phyloP scores from a whole-genome alignment of 1,140 invertebrate species.

The Drosophila neocordata region DNA sequence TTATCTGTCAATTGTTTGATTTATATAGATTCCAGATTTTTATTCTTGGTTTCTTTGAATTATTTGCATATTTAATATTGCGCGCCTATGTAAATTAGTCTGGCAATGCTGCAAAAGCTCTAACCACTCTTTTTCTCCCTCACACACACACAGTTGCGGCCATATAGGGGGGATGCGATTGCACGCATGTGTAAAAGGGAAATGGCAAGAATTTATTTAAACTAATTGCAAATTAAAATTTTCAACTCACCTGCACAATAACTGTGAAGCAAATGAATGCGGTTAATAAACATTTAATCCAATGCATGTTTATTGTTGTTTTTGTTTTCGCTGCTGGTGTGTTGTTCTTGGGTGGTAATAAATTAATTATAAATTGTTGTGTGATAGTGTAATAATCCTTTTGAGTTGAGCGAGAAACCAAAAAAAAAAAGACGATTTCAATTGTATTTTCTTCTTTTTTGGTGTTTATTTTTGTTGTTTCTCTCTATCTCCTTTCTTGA shows the following conservation, averaged over 20 bases:
- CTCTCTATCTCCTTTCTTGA: not conserved
- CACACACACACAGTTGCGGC: not conserved
- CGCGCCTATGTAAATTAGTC: constrained; percentile 8
- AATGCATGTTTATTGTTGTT: constrained; percentile 80
- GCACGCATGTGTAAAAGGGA: constrained; percentile 39
- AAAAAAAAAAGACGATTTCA: not conserved
- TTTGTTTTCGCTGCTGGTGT: constrained; percentile 25
- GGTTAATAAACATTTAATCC: constrained; percentile 82
- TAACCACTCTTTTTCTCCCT: constrained; percentile 10
- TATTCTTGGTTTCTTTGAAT: not conserved
- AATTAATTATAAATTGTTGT: constrained; percentile 40
- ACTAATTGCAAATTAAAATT: not conserved
- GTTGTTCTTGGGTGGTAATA: constrained; percentile 39
- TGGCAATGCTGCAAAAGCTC: constrained; percentile 48
- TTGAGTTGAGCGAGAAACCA: constrained; percentile 26
- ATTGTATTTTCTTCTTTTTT: constrained; percentile 48
- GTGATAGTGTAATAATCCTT: constrained; percentile 67
- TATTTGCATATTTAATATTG: not conserved
- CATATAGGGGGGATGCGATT: constrained; percentile 31
- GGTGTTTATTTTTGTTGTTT: constrained; percentile 38
- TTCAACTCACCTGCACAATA: constrained; percentile 74
- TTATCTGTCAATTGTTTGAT: not conserved
- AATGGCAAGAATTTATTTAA: constrained; percentile 40
- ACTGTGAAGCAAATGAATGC: constrained; percentile 77
- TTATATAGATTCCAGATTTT: not conserved